A percentile compares a stretch with the other conserved stretches of the same genome.
Evolutionary conservation across 2,113 vertebrate genomes (phyloP).

Genomic region (Artemisiospiza belli): DNA sequence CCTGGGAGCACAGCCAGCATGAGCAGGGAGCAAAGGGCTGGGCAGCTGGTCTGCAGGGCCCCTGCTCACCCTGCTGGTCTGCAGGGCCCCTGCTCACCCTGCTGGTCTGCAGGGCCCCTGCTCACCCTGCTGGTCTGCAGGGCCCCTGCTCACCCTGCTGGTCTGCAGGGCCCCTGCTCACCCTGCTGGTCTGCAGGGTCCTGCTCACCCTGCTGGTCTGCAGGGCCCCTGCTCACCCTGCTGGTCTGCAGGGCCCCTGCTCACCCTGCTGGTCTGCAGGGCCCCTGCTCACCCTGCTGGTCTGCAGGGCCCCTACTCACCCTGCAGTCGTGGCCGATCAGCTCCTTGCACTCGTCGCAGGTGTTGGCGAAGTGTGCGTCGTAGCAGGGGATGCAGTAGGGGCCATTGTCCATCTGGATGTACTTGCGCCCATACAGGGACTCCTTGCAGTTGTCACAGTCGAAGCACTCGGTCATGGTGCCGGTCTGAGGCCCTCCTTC

Average conservation of each 20-base stretch:
- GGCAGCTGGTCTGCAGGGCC: background rate
- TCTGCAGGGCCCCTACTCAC: constrained; percentile 65
- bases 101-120: rapidly evolving
- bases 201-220: constrained; percentile 72
- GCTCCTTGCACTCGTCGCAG: constrained; percentile 96
- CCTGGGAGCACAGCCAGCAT: constrained; percentile 66
- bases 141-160: constrained; percentile 73
- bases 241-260: background rate
- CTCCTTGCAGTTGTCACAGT: constrained; percentile 96
- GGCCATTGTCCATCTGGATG: constrained; percentile 91
- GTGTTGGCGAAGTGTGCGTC: constrained; percentile 96
- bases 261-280: constrained; percentile 73
- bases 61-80: constrained; percentile 72
- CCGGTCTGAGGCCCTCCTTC: constrained; percentile 9
- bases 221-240: constrained; percentile 72
- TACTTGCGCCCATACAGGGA: constrained; percentile 96
- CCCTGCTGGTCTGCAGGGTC: background rate
- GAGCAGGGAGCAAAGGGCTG: rapidly evolving
- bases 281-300: constrained; percentile 70
- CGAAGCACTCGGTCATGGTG: constrained; percentile 93
- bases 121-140: too few species aligned
- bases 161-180: too few species aligned
- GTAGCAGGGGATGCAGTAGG: constrained; percentile 97
- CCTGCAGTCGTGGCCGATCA: constrained; percentile 94
- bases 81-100: background rate